Evolutionary conservation across 2,797 vertebrate species (phyloP).

Genomic region (Nyctibius grandis): DNA sequence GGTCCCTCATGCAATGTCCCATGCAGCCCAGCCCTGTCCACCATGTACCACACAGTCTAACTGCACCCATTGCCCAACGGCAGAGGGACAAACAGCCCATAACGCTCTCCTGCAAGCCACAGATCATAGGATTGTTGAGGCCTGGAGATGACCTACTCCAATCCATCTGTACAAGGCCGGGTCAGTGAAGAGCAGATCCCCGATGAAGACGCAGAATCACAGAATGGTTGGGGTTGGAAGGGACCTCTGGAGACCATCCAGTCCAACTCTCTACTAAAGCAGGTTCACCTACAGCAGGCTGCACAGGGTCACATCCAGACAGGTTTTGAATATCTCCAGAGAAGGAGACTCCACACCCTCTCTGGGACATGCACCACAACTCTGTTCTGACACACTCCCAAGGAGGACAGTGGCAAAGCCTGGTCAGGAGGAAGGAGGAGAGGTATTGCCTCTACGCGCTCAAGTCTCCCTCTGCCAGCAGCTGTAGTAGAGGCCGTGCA

Average conservation of each 20-base stretch:
- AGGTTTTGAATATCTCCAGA: too few relatives aligned
- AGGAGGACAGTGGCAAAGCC: not conserved
- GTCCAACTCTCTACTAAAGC: too few relatives aligned
- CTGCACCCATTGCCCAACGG: rapidly evolving
- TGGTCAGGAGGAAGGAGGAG: not conserved
- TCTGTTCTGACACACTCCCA: not conserved
- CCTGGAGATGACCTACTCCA: not conserved
- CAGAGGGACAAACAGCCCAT: not conserved
- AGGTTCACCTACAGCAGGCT: too few relatives aligned
- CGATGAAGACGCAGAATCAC: too few relatives aligned
- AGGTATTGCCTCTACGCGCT: not conserved
- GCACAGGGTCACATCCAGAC: too few relatives aligned
- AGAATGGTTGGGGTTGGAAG: too few relatives aligned
- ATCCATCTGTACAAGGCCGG: not conserved
- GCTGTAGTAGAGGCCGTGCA: not conserved
- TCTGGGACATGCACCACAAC: too few relatives aligned
- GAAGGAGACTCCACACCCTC: too few relatives aligned
- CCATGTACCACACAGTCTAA: rapidly evolving
- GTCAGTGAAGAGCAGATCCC: not conserved
- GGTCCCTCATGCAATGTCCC: rapidly evolving
- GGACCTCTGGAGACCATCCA: too few relatives aligned
- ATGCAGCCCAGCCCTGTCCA: not conserved
- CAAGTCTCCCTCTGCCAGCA: not conserved
- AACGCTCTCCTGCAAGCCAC: not conserved
- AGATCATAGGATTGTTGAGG: too few relatives aligned